A percentile compares a stretch with the other conserved stretches of the same genome.
phyloP scores from a whole-genome alignment of 2,113 vertebrate species.

The Typhlomys cinereus region DNA sequence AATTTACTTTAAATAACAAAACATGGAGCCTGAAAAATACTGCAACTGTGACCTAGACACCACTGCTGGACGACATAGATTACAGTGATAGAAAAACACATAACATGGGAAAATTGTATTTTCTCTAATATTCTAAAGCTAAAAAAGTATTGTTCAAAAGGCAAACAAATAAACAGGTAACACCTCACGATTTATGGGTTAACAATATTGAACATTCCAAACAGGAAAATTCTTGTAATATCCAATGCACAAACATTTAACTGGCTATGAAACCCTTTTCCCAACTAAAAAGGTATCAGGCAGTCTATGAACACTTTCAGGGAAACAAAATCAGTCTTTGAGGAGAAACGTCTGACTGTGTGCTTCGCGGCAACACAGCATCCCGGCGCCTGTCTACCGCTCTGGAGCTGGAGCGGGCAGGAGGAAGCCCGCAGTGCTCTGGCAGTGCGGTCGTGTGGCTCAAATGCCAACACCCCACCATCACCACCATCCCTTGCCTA shows the following conservation, averaged over 20 bases:
- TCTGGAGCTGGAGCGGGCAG: no score
- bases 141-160: conserved; percentile 8
- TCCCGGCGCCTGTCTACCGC: not conserved
- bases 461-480: no score
- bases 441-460: not conserved
- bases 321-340: not conserved
- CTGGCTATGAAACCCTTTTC: not conserved
- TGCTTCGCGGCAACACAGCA: not conserved
- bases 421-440: not conserved
- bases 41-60: conserved; percentile 32
- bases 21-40: conserved; percentile 35
- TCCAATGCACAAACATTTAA: not conserved
- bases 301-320: not conserved
- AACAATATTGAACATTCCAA: conserved; percentile 31
- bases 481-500: not conserved
- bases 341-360: not conserved
- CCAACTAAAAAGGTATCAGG: not conserved
- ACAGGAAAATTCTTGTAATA: not conserved
- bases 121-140: not conserved
- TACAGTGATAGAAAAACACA: not conserved
- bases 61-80: conserved; percentile 19
- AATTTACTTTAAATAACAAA: conserved; percentile 53
- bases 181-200: not conserved
- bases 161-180: not conserved
- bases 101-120: not conserved